Evolutionary conservation across 2,888 invertebrate species (phyloP).

Genomic region (Dendrolimus houi): DNA sequence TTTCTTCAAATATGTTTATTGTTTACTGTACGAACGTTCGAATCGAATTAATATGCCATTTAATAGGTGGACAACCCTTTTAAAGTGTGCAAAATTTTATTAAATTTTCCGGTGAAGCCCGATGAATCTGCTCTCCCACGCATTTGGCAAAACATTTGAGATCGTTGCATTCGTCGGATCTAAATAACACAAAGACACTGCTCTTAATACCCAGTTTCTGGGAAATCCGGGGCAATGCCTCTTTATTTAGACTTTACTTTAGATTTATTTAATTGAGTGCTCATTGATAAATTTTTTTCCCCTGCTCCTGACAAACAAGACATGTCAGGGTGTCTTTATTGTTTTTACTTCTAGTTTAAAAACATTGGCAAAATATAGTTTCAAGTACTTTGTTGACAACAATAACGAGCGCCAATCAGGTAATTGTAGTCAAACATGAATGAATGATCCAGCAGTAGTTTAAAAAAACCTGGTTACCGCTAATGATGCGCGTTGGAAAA

Average conservation of each 20-base stretch:
- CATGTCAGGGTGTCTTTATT: background rate
- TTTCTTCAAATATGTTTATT: background rate
- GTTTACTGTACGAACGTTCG: background rate
- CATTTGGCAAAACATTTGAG: slow-evolving; percentile 57
- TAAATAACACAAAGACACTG: slow-evolving; percentile 63
- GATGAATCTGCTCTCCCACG: slow-evolving; percentile 45
- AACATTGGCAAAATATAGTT: no score
- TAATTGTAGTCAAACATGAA: no score
- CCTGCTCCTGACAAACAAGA: background rate
- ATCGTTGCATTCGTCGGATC: slow-evolving; percentile 59
- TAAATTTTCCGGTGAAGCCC: slow-evolving; percentile 33
- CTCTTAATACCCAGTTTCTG: slow-evolving; percentile 62
- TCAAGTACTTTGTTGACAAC: no score
- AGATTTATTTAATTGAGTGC: background rate
- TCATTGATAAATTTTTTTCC: background rate
- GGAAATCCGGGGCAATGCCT: slow-evolving; percentile 36
- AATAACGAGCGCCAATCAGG: no score
- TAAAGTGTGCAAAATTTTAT: slow-evolving; percentile 18
- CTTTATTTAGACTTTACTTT: slow-evolving; percentile 19
- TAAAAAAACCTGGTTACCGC: no score
- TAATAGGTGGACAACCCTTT: background rate
- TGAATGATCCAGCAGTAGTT: no score
- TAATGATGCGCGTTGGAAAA: no score
- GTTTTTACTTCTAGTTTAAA: background rate
- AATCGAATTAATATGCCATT: background rate